Conservation (phyloP, 1,140 invertebrate species). For the Polypedilum vanderplanki region DNA sequence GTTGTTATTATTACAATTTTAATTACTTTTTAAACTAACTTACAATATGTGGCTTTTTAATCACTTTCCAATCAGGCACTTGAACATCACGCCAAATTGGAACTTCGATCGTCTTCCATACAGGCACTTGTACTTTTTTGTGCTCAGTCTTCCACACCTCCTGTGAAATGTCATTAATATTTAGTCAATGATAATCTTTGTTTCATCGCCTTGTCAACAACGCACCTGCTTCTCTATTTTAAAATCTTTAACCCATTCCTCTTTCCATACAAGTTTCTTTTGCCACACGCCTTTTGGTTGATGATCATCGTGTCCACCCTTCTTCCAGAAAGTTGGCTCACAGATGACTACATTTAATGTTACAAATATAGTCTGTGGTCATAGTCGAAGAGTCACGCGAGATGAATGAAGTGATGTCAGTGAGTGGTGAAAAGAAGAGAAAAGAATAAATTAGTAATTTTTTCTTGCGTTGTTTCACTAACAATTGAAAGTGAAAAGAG, state of each 20-base stretch:
- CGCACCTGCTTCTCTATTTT: constrained; percentile 54
- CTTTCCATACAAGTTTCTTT: constrained; percentile 68
- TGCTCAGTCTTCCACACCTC: constrained; percentile 58
- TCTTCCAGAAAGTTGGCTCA: constrained; percentile 1
- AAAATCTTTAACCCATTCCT: constrained; percentile 59
- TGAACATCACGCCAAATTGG: constrained; percentile 52
- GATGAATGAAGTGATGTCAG: not conserved
- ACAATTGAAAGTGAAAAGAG: constrained; percentile 22
- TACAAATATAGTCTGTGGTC: constrained; percentile 1
- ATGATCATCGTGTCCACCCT: constrained; percentile 36
- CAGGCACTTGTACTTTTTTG: constrained; percentile 54
- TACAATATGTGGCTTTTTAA: constrained; percentile 48
- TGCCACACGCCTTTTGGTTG: constrained; percentile 60
- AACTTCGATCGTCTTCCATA: constrained; percentile 53
- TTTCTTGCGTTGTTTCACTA: not conserved
- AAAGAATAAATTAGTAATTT: constrained; percentile 29
- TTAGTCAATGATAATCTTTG: constrained; percentile 49
- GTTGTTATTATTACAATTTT: not conserved
- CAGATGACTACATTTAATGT: constrained; percentile 27
- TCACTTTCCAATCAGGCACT: constrained; percentile 55
- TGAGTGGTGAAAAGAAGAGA: not conserved
- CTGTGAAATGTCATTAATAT: constrained; percentile 42
- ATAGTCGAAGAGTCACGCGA: not conserved
- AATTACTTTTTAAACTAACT: not conserved
- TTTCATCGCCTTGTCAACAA: constrained; percentile 61